These are phyloP conservation scores for Drosophila teissieri DNA, from an alignment of 1,140 invertebrate genomes.

Conservation along the genomic window DNA sequence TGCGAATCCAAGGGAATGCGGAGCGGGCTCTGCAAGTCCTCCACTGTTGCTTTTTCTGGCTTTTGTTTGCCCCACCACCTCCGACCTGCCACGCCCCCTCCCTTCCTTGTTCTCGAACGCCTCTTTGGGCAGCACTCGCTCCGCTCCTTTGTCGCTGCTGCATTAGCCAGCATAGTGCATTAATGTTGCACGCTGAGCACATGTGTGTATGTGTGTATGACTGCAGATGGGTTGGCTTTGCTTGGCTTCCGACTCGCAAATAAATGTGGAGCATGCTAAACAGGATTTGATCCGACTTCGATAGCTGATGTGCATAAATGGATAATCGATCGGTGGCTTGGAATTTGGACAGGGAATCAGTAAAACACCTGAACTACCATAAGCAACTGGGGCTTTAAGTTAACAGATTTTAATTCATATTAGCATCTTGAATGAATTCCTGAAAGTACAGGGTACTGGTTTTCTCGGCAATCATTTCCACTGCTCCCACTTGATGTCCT, in stretches of 20 bases:
- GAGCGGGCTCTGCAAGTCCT: slow-evolving; percentile 16
- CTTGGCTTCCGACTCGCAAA: slow-evolving; percentile 4
- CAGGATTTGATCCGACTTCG: slow-evolving; percentile 16
- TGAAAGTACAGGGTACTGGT: background rate
- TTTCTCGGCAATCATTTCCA: background rate
- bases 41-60: slow-evolving; percentile 75
- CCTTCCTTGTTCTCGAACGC: background rate
- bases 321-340: background rate
- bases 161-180: slow-evolving; percentile 64
- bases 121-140: background rate
- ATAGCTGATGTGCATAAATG: slow-evolving; percentile 18
- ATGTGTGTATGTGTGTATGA: slow-evolving; percentile 38
- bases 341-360: background rate
- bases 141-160: slow-evolving; percentile 35
- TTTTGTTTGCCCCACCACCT: slow-evolving; percentile 58
- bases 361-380: no score
- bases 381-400: no score
- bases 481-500: slow-evolving; percentile 3
- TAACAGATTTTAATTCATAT: no score
- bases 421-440: no score
- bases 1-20: slow-evolving; percentile 12
- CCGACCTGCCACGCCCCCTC: background rate
- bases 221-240: slow-evolving; percentile 24
- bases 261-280: slow-evolving; percentile 32
- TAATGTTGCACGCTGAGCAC: slow-evolving; percentile 50